These are phyloP conservation scores for Cossypha dichroa DNA, from an alignment of 2,797 vertebrate species.

Conservation along the genomic window DNA sequence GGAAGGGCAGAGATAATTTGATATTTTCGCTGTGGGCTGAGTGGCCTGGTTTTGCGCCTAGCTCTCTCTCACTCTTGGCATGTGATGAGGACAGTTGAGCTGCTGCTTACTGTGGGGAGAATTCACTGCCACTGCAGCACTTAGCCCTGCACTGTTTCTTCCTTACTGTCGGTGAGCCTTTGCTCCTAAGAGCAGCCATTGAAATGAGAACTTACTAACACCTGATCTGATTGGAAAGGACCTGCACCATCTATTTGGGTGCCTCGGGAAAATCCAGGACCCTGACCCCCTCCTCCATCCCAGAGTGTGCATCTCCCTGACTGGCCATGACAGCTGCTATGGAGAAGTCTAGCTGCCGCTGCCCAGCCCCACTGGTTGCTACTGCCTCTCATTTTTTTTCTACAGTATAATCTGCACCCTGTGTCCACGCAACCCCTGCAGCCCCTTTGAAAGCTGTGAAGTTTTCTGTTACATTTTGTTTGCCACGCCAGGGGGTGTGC, in stretches of 20 bases:
- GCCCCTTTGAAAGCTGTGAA: not conserved
- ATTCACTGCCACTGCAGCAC: not conserved
- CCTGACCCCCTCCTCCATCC: too few species aligned
- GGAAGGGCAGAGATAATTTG: not conserved
- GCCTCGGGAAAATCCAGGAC: not conserved
- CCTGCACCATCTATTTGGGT: not conserved
- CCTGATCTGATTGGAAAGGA: not conserved
- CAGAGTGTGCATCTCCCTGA: accelerated
- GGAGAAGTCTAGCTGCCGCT: accelerated
- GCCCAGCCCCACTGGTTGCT: not conserved
- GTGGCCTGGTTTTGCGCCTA: not conserved
- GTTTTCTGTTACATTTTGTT: not conserved
- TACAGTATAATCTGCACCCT: not conserved
- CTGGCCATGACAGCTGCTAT: accelerated
- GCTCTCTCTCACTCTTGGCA: not conserved
- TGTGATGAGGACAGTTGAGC: accelerated
- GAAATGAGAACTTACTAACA: not conserved
- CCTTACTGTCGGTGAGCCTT: not conserved
- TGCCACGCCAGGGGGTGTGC: not conserved
- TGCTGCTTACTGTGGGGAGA: not conserved
- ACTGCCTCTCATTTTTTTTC: not conserved
- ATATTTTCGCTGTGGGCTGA: too few species aligned
- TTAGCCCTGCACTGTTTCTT: not conserved
- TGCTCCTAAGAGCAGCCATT: not conserved
- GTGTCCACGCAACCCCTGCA: accelerated